Evolutionary conservation across 2,797 vertebrate genomes (phyloP).

Genomic region (Poecilia gillii): DNA sequence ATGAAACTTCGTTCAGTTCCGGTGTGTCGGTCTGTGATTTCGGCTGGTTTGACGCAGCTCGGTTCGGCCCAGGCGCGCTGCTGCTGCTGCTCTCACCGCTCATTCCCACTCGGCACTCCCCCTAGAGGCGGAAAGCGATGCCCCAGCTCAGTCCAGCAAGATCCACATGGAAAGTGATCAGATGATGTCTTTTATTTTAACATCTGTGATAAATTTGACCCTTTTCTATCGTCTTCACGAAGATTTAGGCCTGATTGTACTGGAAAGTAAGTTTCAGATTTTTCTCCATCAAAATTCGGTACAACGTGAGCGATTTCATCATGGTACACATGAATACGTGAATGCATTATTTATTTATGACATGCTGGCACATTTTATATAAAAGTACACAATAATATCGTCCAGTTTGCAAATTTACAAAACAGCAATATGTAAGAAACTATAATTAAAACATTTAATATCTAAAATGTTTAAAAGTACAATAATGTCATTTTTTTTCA

Average conservation of each 20-base stretch:
- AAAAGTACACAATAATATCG: not conserved
- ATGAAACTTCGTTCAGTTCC: rapidly evolving
- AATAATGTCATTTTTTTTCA: not conserved
- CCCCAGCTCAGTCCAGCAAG: conserved; percentile 13
- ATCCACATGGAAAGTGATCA: not conserved
- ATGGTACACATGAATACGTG: not conserved
- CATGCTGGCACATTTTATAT: not conserved
- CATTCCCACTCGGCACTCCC: conserved; percentile 59
- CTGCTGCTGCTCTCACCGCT: conserved; percentile 39
- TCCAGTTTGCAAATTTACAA: not conserved
- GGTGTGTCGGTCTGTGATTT: conserved; percentile 1
- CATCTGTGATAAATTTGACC: not conserved
- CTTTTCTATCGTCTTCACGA: not conserved
- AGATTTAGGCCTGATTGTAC: not conserved
- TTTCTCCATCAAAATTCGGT: not conserved
- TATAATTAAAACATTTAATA: not conserved
- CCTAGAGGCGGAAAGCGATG: conserved; percentile 58
- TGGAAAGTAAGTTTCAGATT: not conserved
- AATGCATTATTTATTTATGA: not conserved
- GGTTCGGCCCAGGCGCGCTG: conserved; percentile 40
- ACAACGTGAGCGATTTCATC: not conserved
- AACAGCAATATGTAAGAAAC: not conserved
- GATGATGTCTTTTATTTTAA: not conserved
- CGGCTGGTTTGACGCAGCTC: conserved; percentile 37
- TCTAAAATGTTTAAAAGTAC: not conserved